Base-by-base conservation (phyloP, 1,140 invertebrate genomes). In the Drusus annulatus region DNA sequence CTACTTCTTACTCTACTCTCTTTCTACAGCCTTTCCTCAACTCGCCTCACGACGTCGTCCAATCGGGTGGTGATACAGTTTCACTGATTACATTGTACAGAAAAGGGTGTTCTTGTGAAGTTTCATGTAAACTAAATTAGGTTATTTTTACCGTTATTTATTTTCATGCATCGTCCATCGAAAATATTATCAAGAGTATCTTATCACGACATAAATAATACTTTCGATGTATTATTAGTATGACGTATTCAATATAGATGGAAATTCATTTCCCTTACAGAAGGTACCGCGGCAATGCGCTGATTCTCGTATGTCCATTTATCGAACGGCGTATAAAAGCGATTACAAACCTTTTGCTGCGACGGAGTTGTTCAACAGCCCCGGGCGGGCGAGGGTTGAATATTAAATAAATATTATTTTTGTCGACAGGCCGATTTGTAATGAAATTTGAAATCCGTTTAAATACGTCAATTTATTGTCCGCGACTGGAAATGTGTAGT, bases 301-400 rank as follows among this genome's bases (percentile, higher is more conserved):
- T 45, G 4, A 69, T 17, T 69, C 36, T 69, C 51, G n/a, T 69
- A 50, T 69, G n/a, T 69, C 36, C 28, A 19, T 69, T 69, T 50
- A 50, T 45, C 36, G 31, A 10, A 69, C 19, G 36, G 45, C 23
- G 7, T 17, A 69, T 51, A 45, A 45, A 69, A 69, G 36, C 13
- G 31, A 69, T 69, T 69, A 69, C 28, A 69, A 69, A 69, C 65
- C n/a, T 69, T 69, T 19, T 69, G 65, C 50, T 69, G 65, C 13
- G 65, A 19, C 36, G 36, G 10, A 45, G 36, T 10, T 8, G 36
- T 45, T 13, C 36, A 45, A 19, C 65, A 23, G 65, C 65, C 36
- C 17, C n/a, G 7, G 36, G n/a, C n/a, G 36, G 23, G 45, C 65
- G 65, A 15, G 28, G 17, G 36, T 19, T 69, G 65, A 69, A 69